Evolutionary conservation across 2,113 vertebrate species (phyloP), one percentile per base, ranked within the genome.

Genomic region (Litocranius walleri): DNA sequence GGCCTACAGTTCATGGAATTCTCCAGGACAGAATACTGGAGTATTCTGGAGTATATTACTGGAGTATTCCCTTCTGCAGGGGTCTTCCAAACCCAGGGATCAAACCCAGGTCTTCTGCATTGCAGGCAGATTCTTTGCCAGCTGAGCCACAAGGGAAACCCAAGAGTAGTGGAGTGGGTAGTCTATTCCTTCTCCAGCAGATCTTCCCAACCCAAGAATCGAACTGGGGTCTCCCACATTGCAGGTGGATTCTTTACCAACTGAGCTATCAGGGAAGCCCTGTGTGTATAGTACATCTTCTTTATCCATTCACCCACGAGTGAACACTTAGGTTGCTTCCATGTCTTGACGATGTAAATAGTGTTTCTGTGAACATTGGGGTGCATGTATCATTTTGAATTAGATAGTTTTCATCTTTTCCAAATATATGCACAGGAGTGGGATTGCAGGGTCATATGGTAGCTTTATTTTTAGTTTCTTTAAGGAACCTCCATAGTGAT

Each of bases 391-490:
- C 80, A 54, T n/a, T 54, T 82, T n/a, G 33, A 54, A 25, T 54
- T 54, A 81, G 78, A 50, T 80, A n/a, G 80, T 54, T 82, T 82
- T 82, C 15, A 10, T 82, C 50, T 82, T 82, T 54, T 82, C 80
- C 0, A 0, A 52, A 14, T n/a, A 25, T 54, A 54, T 54, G 50
- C 50, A 33, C 50, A 82, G 50, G 33, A 54, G 50, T 54, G 11
- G 50, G 80, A n/a, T 82, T 82, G 11, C 80, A 54, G 80, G 80
- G 33, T 54, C 33, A n/a, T 82, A 82, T 36, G 50, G 17, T 54
- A 82, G 33, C 16, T 82, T 52, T 82, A n/a, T 13, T 82, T 82
- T 82, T 54, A 82, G 30, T 54, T 82, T 52, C 61, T 82, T 82
- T 82, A n/a, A 52, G 48, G 48, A 52, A 52, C 80, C 30, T 52